A percentile compares a stretch with the other conserved stretches of the same genome.
Conservation (phyloP, 1,140 invertebrate species). For the Gonioctena quinquepunctata region DNA sequence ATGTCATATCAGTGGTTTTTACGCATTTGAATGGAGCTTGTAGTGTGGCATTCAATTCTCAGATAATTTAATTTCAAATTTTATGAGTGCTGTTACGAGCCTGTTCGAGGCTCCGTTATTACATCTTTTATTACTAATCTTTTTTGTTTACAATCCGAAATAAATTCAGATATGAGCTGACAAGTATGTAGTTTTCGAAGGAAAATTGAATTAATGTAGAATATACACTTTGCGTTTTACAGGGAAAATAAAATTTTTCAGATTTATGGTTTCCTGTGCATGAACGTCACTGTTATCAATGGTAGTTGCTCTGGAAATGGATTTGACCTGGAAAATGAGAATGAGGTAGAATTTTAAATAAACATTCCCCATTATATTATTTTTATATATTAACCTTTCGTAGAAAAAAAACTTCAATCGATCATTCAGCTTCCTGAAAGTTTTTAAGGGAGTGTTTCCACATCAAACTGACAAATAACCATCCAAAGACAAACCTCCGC, state of each 20-base stretch:
- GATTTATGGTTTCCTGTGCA: neutral
- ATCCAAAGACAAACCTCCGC: too few species aligned
- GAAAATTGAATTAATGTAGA: neutral
- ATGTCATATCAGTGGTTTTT: conserved; percentile 37
- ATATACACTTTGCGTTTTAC: neutral
- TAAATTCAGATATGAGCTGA: conserved; percentile 7
- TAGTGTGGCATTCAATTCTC: conserved; percentile 9
- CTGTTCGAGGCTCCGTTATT: conserved; percentile 9
- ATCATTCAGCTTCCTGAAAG: too few species aligned
- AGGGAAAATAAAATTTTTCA: neutral
- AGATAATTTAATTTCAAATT: conserved; percentile 19
- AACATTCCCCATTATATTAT: too few species aligned
- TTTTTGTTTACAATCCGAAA: conserved; percentile 14
- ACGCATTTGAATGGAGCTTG: conserved; percentile 29
- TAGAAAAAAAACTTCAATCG: too few species aligned
- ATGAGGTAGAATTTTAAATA: too few species aligned
- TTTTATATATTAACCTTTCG: too few species aligned
- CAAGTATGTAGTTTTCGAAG: neutral
- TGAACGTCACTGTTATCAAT: neutral
- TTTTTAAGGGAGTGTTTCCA: too few species aligned
- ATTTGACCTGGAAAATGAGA: neutral
- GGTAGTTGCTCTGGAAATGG: neutral
- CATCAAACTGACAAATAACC: too few species aligned
- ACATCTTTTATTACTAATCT: conserved; percentile 15
- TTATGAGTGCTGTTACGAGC: conserved; percentile 27